These are phyloP conservation scores for Cladopsammia gracilis DNA, from an alignment of 64 coral and sea anemone genomes.

Conservation along the genomic window DNA sequence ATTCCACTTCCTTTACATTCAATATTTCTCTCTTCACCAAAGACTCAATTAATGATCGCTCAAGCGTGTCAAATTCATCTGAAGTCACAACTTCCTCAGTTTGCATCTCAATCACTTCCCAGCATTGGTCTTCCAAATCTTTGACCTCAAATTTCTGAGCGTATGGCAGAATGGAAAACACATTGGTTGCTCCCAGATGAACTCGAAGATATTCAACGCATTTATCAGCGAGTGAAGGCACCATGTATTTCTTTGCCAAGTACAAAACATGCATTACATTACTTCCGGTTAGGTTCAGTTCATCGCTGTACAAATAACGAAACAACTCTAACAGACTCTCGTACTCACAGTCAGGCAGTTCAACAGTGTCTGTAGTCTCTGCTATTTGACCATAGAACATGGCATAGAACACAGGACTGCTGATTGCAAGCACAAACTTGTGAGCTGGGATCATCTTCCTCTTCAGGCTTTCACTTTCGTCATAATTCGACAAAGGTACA, in stretches of 20 bases:
- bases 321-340: background rate
- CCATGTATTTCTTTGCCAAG: conserved; percentile 33
- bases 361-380: background rate
- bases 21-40: background rate
- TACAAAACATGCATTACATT: conserved; percentile 32
- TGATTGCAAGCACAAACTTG: background rate
- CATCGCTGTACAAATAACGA: conserved; percentile 24
- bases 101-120: conserved; percentile 27
- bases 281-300: conserved; percentile 3
- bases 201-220: conserved; percentile 9
- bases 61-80: conserved; percentile 22
- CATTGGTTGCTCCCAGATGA: background rate
- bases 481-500: background rate
- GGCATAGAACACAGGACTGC: background rate
- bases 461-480: background rate
- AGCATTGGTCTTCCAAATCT: conserved; percentile 23
- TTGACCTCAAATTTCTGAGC: conserved; percentile 23
- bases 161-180: background rate
- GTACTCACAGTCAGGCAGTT: conserved; percentile 35
- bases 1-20: background rate
- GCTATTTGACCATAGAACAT: conserved; percentile 12
- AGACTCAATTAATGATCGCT: background rate
- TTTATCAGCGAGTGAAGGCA: conserved; percentile 4
- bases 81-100: background rate
- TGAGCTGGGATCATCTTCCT: background rate